Evolutionary conservation across 2,113 vertebrate genomes (phyloP), one percentile per base, ranked within the genome.

Genomic region (Thunnus thynnus): DNA sequence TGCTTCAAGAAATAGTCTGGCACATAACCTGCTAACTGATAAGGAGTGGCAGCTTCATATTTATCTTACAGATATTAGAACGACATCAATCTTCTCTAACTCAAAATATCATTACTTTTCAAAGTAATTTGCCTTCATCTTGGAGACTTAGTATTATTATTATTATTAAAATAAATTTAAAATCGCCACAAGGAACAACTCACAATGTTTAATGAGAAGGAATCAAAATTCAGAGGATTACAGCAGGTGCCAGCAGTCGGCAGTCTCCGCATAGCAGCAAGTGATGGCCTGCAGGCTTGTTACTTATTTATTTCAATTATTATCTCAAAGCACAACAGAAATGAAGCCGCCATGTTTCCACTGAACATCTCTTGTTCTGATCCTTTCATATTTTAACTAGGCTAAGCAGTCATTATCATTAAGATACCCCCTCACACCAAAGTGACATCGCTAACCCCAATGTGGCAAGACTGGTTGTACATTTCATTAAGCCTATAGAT

Each of bases 181-280:
- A 41, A 41, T 41, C 7, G 7, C 36, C 36, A 41, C 36, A 64
- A 78, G 48, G 17, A 71, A 73, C 20, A 67, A 56, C n/a, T 75
- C 12, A 8, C 41, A 70, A 41, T 55, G 18, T 67, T 62, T 57
- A 65, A 22, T 30, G 47, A 48, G 5, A 20, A 14, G n/a, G 17
- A 13, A 46, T 61, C 44, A 36, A 68, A 65, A 65, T 32, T 56
- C 18, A 51, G 18, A 58, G n/a, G 60, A 51, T 41, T 41, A 3
- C 36, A 57, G 7, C 51, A 63, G 60, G 44, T 72, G 61, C 76
- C 76, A 76, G 41, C 67, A 64, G 61, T 51, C 80, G 62, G 67
- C 27, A 55, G 50, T 72, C 20, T 65, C 51, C 55, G 20, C 54
- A 66, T 36, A 56, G 52, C 50, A 66, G 56, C 65, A 44, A 75